Base-by-base conservation (phyloP, 2,797 vertebrate species). In the Gastrophryne carolinensis region DNA sequence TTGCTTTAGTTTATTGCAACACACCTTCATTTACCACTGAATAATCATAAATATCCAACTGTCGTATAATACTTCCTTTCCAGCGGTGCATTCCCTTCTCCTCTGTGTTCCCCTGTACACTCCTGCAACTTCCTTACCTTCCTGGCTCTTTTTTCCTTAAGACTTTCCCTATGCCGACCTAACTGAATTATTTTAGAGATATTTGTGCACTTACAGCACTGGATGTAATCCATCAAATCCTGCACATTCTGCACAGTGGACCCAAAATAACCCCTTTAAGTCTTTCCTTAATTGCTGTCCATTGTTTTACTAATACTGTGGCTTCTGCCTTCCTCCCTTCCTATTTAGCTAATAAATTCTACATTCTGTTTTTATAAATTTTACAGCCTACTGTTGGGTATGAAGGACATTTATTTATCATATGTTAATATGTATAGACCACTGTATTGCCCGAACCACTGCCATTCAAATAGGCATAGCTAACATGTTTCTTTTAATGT, bases 91-190 rank as follows among this genome's bases (percentile, higher is more conserved):
- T 87, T 87, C 89, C 91, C 91, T 92, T 92, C 91, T 93, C 87
- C 88, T 88, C 89, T 93, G 95, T 91, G 82, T 83, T 89, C 92
- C 92, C 91, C 83, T 86, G 88, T 91, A 91, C 91, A 93, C 92
- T 86, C 70, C 86, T 88, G 83, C 84, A 88, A 86, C 82, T 86
- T n/a, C n/a, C n/a, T 84, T 85, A 87, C 86, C 84, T 86, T 88
- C 37, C 56, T 87, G 83, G 88, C 83, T 37, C 34, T 82, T 80
- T 85, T 85, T 84, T 80, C 81, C 87, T 83, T 86, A 61, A 73
- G 87, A 75, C 79, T 81, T 85, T 85, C 83, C 84, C 83, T 81
- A 82, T 78, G 78, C 69, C 79, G 84, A 84, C 76, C 79, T 44
- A 63, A 52, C 27, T 17, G 23, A 37, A 47, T 71, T 56, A 71